Conservation (phyloP, 2,797 vertebrate species). For the Catostomus latipinnis region DNA sequence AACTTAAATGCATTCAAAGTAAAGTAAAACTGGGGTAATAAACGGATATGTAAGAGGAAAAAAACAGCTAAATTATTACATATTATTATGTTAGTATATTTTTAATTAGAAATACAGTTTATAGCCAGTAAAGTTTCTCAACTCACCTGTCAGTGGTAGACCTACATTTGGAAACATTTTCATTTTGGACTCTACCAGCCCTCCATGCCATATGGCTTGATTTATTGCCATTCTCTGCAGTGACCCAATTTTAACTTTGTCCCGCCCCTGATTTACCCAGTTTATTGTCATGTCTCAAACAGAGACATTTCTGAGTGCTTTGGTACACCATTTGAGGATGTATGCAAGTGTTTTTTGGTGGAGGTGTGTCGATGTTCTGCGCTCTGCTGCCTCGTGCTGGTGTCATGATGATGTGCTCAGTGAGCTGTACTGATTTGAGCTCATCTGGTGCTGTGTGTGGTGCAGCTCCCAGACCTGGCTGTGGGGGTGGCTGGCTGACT, state of each 20-base stretch:
- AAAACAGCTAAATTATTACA: too few species aligned
- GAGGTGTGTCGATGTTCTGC: constrained; percentile 37
- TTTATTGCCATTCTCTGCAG: background rate
- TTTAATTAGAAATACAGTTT: too few species aligned
- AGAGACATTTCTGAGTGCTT: background rate
- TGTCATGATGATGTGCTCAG: constrained; percentile 30
- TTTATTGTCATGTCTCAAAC: background rate
- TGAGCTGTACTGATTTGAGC: constrained; percentile 39
- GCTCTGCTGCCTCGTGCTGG: constrained; percentile 43
- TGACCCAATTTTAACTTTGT: constrained; percentile 37
- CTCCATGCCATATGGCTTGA: background rate
- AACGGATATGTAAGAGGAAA: too few species aligned
- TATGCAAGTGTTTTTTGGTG: background rate
- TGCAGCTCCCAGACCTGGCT: constrained; percentile 11
- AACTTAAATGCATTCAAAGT: too few species aligned
- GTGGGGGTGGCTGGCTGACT: constrained; percentile 59
- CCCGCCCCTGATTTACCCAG: background rate
- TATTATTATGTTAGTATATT: too few species aligned
- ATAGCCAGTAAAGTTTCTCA: too few species aligned
- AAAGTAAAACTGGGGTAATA: too few species aligned
- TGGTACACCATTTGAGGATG: background rate
- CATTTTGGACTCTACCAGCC: background rate
- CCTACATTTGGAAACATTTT: too few species aligned
- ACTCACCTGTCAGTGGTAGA: too few species aligned
- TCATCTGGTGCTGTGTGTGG: constrained; percentile 46